phyloP scores from a whole-genome alignment of 2,888 invertebrate species.

The Adineta ricciae region DNA sequence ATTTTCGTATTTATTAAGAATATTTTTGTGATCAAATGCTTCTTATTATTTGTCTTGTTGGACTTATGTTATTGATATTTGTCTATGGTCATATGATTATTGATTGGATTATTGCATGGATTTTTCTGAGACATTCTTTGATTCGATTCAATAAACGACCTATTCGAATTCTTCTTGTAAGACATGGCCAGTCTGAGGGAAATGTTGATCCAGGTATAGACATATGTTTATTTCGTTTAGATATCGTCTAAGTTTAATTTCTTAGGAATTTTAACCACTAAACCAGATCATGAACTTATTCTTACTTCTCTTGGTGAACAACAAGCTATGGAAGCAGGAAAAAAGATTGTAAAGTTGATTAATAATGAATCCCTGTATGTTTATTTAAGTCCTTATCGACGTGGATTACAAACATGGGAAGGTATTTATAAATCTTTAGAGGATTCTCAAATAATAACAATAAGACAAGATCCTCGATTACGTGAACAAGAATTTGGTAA shows the following conservation, averaged over 20 bases:
- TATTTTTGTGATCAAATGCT: too few relatives aligned
- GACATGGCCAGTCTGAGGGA: background rate
- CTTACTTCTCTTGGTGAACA: too few relatives aligned
- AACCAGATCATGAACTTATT: too few relatives aligned
- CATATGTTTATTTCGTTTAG: too few relatives aligned
- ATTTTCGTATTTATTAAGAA: too few relatives aligned
- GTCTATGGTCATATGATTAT: too few relatives aligned
- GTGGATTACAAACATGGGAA: background rate
- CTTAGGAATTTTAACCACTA: background rate
- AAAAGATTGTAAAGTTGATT: background rate
- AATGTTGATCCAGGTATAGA: background rate
- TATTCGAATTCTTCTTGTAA: background rate
- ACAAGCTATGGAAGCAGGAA: background rate
- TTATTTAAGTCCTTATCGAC: background rate
- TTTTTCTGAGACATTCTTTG: too few relatives aligned
- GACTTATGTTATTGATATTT: too few relatives aligned
- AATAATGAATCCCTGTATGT: background rate
- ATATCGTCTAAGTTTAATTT: too few relatives aligned
- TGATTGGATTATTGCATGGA: too few relatives aligned
- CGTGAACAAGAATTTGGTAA: constrained; percentile 21
- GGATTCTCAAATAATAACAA: background rate
- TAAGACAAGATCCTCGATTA: constrained; percentile 10
- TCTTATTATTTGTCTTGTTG: too few relatives aligned
- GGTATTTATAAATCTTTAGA: background rate
- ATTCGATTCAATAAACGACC: too few relatives aligned